Base-by-base conservation (phyloP, 2,888 invertebrate species). In the Melieria crassipennis region DNA sequence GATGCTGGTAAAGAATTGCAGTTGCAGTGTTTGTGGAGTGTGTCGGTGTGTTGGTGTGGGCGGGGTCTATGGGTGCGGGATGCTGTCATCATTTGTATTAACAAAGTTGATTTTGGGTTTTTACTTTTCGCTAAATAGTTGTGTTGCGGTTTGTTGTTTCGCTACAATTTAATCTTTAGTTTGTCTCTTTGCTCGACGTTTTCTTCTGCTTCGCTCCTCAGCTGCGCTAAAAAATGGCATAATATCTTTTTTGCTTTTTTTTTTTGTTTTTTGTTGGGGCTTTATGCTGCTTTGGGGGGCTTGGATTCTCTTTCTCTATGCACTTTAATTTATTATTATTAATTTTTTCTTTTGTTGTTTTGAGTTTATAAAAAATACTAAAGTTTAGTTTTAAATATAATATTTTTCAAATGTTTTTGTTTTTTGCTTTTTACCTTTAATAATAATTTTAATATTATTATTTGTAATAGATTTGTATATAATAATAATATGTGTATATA, bases 401-500 rank as follows among this genome's bases (percentile, higher is more conserved):
- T 61, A 70, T 30, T 63, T 56, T 47, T 62, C 47, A 45, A 50
- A 64, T 64, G 57, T 13, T 50, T 45, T 62, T 62, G 16, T 60
- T 50, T 56, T n/a, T 55, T 50, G 16, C 57, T 43, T 30, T 56
- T 50, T 45, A 11, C 43, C 50, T 52, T 56, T 60, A 9, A 62
- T 62, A 56, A 70, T 69, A 63, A 50, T 64, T 64, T 48, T 69
- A 64, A 64, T 69, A 64, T 64, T 70, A 30, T 30, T 30, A 30
- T 30, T 58, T 65, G 16, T 70, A 47, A 56, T 65, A 55, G 46
- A 56, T 52, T 65, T 70, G 65, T 70, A 70, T 65, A 65, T 70
- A 65, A 61, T 70, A 65, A 65, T 70, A 65, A 61, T 70, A 65
- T 65, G 70, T 70, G 70, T 70, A 70, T 70, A 70, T 69, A 69